Conservation (phyloP, 23 tunicate genomes). For the Trididemnum clinides region DNA sequence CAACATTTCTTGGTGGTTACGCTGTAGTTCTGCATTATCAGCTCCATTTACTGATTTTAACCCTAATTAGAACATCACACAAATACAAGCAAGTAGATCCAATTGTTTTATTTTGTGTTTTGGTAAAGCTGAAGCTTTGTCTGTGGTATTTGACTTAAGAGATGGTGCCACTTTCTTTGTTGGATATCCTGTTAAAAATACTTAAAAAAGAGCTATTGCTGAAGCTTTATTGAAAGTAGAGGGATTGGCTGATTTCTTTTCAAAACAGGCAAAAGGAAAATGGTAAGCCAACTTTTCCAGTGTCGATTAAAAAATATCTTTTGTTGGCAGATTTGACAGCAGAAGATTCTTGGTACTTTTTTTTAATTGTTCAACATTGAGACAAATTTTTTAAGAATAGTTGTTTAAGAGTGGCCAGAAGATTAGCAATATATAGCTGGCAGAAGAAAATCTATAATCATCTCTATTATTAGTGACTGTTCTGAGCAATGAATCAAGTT, state of each 20-base stretch:
- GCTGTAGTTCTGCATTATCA: not conserved
- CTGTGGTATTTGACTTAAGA: slow-evolving; percentile 1
- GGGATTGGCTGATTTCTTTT: not conserved
- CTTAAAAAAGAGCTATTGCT: not conserved
- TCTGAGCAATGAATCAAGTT: not conserved
- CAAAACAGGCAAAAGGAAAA: not conserved
- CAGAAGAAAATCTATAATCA: not conserved
- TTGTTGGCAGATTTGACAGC: not conserved
- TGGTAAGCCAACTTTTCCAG: slow-evolving; percentile 16
- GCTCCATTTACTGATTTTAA: not conserved
- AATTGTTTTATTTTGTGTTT: not conserved
- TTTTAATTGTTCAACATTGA: not conserved
- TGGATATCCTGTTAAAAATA: not conserved
- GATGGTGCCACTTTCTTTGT: slow-evolving; percentile 6
- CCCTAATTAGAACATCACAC: not conserved
- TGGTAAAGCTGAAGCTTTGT: not conserved
- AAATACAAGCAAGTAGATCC: not conserved
- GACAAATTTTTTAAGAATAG: not conserved
- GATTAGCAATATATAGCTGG: not conserved
- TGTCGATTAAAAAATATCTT: not conserved
- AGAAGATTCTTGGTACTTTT: slow-evolving; percentile 10
- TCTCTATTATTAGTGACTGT: not conserved
- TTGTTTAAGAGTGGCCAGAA: not conserved
- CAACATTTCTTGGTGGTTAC: slow-evolving; percentile 2
- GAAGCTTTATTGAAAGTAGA: not conserved